These are phyloP conservation scores for Lasioglossum oenotherae DNA, from an alignment of 2,888 invertebrate species.

Conservation along the genomic window DNA sequence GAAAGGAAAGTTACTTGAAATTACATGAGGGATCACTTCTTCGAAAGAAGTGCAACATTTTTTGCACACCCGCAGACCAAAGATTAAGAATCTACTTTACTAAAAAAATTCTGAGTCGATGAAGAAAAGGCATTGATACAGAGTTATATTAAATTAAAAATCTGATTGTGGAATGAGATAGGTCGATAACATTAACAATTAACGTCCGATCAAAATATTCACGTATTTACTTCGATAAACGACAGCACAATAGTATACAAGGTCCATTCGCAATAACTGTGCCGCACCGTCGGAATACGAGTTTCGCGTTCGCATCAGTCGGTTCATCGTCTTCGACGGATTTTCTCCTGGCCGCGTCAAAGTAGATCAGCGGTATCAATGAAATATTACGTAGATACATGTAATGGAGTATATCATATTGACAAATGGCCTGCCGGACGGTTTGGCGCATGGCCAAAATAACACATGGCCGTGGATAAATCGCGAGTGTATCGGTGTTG, in stretches of 20 bases:
- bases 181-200: no score
- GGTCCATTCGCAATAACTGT: not conserved
- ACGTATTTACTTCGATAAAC: no score
- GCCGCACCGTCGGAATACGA: not conserved
- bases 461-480: slow-evolving; percentile 23
- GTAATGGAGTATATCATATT: slow-evolving; percentile 23
- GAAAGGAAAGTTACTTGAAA: no score
- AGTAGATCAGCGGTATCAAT: slow-evolving; percentile 18
- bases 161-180: not conserved
- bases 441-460: slow-evolving; percentile 29
- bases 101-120: no score
- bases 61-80: no score
- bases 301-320: not conserved
- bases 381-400: slow-evolving; percentile 19
- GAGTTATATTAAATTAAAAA: no score
- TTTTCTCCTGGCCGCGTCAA: slow-evolving; percentile 27
- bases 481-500: slow-evolving; percentile 22
- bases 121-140: no score
- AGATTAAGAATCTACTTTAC: no score
- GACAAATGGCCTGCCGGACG: slow-evolving; percentile 32
- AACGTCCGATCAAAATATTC: not conserved
- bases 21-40: no score
- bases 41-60: no score
- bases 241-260: not conserved
- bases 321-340: slow-evolving; percentile 17